Evolutionary conservation across 2,113 vertebrate species (phyloP).

Genomic region (Cinclus mexicanus): DNA sequence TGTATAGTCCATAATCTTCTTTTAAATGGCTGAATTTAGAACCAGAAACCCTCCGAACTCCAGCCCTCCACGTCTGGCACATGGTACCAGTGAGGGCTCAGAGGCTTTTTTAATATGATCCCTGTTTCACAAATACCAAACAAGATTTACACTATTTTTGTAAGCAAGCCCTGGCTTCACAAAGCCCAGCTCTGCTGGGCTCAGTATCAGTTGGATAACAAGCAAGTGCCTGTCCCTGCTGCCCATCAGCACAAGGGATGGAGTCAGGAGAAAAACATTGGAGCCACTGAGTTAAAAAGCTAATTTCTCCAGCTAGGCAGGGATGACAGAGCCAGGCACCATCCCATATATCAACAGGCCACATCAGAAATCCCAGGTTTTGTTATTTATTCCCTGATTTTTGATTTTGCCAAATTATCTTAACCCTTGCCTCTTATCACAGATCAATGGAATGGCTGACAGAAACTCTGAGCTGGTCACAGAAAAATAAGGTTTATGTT

Average conservation of each 20-base stretch:
- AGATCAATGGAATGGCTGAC: neutral
- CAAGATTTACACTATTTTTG: neutral
- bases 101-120: neutral
- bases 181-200: neutral
- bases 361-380: neutral
- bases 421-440: neutral
- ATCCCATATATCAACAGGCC: neutral
- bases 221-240: neutral
- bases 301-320: neutral
- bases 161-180: neutral
- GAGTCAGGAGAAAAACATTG: neutral
- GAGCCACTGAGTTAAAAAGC: neutral
- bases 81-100: neutral
- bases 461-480: neutral
- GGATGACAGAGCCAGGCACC: neutral
- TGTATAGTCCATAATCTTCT: constrained; percentile 72
- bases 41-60: neutral
- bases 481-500: neutral
- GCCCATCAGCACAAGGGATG: neutral
- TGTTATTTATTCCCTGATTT: neutral
- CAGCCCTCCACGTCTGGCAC: constrained; percentile 1
- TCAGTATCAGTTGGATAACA: neutral
- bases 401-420: neutral
- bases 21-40: constrained; percentile 78
- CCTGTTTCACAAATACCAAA: neutral